Conservation (phyloP, 1,140 invertebrate species). For the Muscidifurax raptorellus region DNA sequence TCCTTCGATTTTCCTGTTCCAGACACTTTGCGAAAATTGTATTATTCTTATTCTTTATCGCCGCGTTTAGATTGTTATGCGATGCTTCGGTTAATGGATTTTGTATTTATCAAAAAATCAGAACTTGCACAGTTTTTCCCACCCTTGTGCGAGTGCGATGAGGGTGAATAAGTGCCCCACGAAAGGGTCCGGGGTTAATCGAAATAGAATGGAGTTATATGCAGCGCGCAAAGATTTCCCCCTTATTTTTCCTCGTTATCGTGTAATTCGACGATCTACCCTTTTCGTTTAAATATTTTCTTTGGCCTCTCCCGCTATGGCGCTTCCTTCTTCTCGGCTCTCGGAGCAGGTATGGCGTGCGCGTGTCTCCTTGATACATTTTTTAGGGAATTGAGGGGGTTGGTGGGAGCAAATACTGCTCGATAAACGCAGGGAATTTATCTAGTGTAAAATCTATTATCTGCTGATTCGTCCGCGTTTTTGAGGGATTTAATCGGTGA, state of each 20-base stretch:
- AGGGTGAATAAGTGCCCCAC: background rate
- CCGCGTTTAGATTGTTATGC: background rate
- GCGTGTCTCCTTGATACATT: background rate
- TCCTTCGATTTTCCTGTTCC: background rate
- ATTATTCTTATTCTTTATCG: background rate
- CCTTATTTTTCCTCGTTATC: background rate
- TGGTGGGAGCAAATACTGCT: too few species aligned
- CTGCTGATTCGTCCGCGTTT: too few species aligned
- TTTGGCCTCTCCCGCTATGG: background rate
- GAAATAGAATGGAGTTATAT: conserved; percentile 13
- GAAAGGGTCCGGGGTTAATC: background rate
- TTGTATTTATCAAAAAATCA: conserved; percentile 31
- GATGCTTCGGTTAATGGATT: background rate
- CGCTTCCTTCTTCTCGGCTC: background rate
- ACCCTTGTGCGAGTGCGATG: background rate
- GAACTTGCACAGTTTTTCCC: background rate
- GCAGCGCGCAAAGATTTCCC: background rate
- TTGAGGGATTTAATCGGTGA: too few species aligned
- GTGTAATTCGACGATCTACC: background rate
- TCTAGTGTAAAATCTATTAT: too few species aligned
- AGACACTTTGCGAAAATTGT: background rate
- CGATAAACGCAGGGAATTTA: too few species aligned
- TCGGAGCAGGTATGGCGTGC: background rate
- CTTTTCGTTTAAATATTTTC: conserved; percentile 15
- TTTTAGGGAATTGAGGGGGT: too few species aligned